Evolutionary conservation across 2,888 invertebrate genomes (phyloP), one percentile per base, ranked within the genome.

Genomic region (Atethmia centrago): DNA sequence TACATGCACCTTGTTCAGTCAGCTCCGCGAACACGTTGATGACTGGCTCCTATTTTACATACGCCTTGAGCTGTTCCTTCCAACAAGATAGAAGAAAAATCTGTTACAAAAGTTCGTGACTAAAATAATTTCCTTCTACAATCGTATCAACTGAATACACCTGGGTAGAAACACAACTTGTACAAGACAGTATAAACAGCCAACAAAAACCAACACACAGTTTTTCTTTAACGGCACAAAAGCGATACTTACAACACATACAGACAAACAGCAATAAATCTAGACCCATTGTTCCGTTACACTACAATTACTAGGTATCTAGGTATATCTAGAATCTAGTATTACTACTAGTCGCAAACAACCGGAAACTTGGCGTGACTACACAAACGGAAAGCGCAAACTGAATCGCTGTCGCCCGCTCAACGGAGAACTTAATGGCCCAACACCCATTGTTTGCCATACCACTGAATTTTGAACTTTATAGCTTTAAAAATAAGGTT

Each of bases 281-380:
- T 77, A 77, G 51, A 63, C 45, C 72, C 77, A 82, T 82, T 82
- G 80, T 82, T 73, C 75, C 75, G 71, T 69, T 69, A 69, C 61
- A 69, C 69, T 79, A 76, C 76, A 82, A 83, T 82, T 83, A 83
- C 83, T 66, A 58, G 56, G 42, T 56, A 82, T 68, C 74, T 74
- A 69, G 47, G 28, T 79, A 58, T 77, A 81, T 76, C 81, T 76
- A 76, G 58, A 2, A 59, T 70, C 78, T 71, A 74, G 79, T 65
- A 74, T 65, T 82, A 82, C 63, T 77, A 71, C 59, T 73, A 68
- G 47, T 79, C 72, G 74, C 77, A 72, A 80, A 86, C 85, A 75
- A 83, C 71, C 78, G 87, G 87, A 87, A 87, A 72, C 81, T 75
- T 87, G 68, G 65, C 85, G 85, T 87, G 85, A 81, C 84, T 79